Base-by-base conservation (phyloP, 2,888 invertebrate genomes). In the Ennomos fuscantarius region DNA sequence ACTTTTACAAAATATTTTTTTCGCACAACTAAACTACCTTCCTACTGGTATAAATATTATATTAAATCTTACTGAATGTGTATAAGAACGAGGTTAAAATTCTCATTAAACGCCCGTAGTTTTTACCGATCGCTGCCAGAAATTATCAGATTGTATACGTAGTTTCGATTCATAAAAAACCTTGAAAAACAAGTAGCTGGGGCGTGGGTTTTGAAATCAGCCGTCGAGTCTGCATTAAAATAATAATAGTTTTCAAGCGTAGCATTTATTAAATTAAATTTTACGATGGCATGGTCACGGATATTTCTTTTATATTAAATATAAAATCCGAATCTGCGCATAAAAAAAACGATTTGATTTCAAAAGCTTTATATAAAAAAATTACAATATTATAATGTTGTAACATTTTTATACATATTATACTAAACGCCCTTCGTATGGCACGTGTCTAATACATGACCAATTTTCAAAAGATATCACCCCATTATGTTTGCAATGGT, bases 161-260 rank as follows among this genome's bases (percentile, higher is more conserved):
- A 68, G 63, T 68, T 67, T 62, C 57, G 60, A 70, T 70, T 69
- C 66, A 66, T 66, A 69, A 79, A 78, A 79, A 78, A 56, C 70
- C 76, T 78, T 78, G 76, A 76, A 76, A 78, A 79, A 76, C 73
- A 68, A 71, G 75, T 70, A 72, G 72, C 69, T 63, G 35, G 58
- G 68, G 78, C 79, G 84, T 84, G 82, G 81, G 84, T 76, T 81
- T 78, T 45, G 55, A 74, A 79, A 79, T 79, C 72, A 72, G 73
- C 74, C 70, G 70, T 73, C 70, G 70, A 71, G 69, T 66, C 67
- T 68, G 65, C 64, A 64, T 73, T 69, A 69, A 74, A 76, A 72
- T 70, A 62, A 68, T 70, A 70, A 75, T 69, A 60, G 65, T 69
- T 70, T 70, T 68, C 65, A 56, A 69, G 65, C 72, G 68, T 70